Evolutionary conservation across 2,797 vertebrate species (phyloP), one percentile per base, ranked within the genome.

Genomic region (Neomorphus geoffroyi): DNA sequence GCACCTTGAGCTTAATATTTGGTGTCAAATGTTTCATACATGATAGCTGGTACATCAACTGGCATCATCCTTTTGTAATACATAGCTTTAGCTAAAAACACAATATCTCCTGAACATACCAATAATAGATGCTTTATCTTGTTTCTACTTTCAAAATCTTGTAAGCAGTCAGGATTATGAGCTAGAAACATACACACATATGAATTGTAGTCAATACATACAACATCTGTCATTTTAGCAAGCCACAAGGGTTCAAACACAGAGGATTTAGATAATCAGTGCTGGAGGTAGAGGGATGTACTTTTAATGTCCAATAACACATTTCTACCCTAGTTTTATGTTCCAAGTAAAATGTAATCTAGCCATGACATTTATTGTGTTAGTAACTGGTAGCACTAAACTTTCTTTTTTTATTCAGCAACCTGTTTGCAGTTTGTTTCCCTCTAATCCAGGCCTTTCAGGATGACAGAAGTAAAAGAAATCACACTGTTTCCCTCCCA

Each of bases 1-100:
- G 0, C 45, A 12, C 46, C 6, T 2, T 1, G 24, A 57, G 35
- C 54, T 32, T 10, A 4, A 16, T 21, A 1, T 9, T 18, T 16
- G 24, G 18, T 6, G 26, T n/a, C 62, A 33, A 6, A 37, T 7
- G 48, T 32, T 19, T 18, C 32, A 27, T n/a, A 28, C 1, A 0
- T 27, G 54, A 9, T 7, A 32, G 28, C 67, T 18, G 9, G 23
- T 60, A 33, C 37, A 28, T 46, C n/a, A 23, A 1, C 57, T 6
- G 28, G 23, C 79, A 30, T 18, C 57, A n/a, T 11, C 45, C 16
- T 33, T 58, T 50, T 33, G 35, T 39, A 32, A 33, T 18, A 48
- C 48, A 9, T 23, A 56, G 21, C 28, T 77, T 39, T 15, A 60
- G 13, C 24, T 60, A 19, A 73, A 43, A 43, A 77, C 18, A 6